phyloP scores from a whole-genome alignment of 2,113 vertebrate genomes.

The Potamarius usumacintae region DNA sequence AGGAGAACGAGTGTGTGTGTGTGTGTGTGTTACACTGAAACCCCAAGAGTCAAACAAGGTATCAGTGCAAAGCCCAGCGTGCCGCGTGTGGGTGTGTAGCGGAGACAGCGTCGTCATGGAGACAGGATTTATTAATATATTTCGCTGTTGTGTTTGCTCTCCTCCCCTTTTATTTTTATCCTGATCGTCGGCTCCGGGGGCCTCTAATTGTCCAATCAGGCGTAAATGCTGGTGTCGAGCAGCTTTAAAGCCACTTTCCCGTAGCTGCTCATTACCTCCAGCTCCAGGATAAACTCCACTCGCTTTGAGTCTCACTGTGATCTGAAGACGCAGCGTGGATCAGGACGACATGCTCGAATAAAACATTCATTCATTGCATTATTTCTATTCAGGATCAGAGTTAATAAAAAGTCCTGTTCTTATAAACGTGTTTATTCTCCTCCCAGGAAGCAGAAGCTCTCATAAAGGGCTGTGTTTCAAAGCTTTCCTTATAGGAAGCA shows the following conservation, averaged over 20 bases:
- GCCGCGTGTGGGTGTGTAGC: conserved; percentile 65
- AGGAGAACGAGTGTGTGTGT: not conserved
- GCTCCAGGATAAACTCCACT: conserved; percentile 47
- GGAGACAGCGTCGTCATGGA: conserved; percentile 68
- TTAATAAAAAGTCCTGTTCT: not conserved
- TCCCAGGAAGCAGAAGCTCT: not conserved
- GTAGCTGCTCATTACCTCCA: conserved; percentile 51
- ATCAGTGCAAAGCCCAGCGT: conserved; percentile 57
- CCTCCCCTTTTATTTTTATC: conserved; percentile 63
- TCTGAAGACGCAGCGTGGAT: not conserved
- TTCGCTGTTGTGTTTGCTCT: conserved; percentile 61
- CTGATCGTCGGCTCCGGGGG: conserved; percentile 50
- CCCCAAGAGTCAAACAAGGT: conserved; percentile 54
- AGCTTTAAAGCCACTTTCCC: conserved; percentile 37
- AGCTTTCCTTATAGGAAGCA: not conserved
- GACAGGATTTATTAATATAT: conserved; percentile 69
- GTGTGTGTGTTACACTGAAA: conserved; percentile 18
- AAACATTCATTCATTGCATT: not conserved
- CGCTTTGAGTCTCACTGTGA: not conserved
- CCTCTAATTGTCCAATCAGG: conserved; percentile 58
- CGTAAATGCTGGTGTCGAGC: conserved; percentile 54
- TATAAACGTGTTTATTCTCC: not conserved
- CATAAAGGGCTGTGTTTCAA: not conserved
- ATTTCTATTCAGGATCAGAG: not conserved
- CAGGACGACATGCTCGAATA: not conserved